Evolutionary conservation across 2,888 invertebrate species (phyloP).

Genomic region (Druceiella hillmani): DNA sequence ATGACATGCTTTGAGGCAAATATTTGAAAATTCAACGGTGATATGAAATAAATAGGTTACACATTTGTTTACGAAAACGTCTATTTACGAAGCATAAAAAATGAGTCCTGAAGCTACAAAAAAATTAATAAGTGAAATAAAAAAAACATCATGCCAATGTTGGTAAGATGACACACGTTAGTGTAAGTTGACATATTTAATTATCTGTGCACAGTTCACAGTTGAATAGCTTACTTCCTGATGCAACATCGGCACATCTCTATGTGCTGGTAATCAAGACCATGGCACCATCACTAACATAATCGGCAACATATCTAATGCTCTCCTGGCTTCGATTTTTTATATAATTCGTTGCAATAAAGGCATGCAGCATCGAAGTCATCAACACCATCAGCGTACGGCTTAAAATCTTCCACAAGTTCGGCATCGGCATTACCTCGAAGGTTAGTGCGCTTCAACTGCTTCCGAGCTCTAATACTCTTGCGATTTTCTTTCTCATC

Average conservation of each 20-base stretch:
- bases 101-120: not conserved
- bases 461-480: constrained; percentile 1
- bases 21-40: too few relatives aligned
- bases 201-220: not conserved
- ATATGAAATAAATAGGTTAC: not conserved
- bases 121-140: not conserved
- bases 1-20: too few relatives aligned
- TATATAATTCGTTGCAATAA: not conserved
- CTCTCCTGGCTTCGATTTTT: constrained; percentile 1
- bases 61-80: not conserved
- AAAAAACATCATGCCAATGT: not conserved
- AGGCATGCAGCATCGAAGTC: not conserved
- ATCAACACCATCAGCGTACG: not conserved
- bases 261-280: too few relatives aligned
- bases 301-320: constrained; percentile 1
- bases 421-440: not conserved
- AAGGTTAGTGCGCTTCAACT: not conserved
- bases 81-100: not conserved
- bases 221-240: not conserved
- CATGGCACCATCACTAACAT: constrained; percentile 1
- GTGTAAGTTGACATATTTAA: not conserved
- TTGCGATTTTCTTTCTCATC: not conserved
- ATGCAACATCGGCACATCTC: constrained; percentile 1
- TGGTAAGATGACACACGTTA: not conserved
- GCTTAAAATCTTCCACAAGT: not conserved